Conservation (phyloP, 64 coral and sea anemone species). For the Dendronephthya gigantea region DNA sequence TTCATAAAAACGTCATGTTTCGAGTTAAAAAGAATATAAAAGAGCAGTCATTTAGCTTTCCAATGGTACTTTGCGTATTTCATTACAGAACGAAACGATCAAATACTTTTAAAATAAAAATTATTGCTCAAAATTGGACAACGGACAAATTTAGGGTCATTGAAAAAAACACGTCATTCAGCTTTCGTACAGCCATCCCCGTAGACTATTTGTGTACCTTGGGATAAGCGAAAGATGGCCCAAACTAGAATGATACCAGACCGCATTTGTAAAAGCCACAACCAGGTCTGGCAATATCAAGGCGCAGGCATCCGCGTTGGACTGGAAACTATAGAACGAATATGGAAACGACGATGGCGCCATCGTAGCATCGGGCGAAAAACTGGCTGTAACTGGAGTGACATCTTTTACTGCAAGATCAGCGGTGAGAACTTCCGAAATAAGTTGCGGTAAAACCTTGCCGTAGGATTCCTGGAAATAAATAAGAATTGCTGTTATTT, state of each 20-base stretch:
- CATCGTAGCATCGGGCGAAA: constrained; percentile 28
- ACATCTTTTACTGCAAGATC: constrained; percentile 53
- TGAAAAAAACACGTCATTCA: too few relatives aligned
- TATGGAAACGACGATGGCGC: constrained; percentile 62
- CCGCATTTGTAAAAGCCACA: constrained; percentile 65
- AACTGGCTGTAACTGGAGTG: constrained; percentile 30
- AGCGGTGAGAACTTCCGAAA: constrained; percentile 51
- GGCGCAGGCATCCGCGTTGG: constrained; percentile 70
- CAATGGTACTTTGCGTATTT: too few relatives aligned
- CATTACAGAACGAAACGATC: too few relatives aligned
- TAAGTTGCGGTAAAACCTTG: constrained; percentile 60
- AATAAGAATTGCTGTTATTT: too few relatives aligned
- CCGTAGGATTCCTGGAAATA: constrained; percentile 69
- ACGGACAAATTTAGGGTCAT: too few relatives aligned
- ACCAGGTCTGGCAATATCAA: constrained; percentile 68
- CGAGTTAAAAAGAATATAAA: too few relatives aligned
- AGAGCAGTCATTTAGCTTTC: too few relatives aligned
- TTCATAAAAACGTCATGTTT: too few relatives aligned
- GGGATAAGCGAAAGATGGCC: constrained; percentile 72
- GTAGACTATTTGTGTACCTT: constrained; percentile 75
- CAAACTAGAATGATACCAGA: constrained; percentile 95
- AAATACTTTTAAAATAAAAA: too few relatives aligned
- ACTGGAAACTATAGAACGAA: constrained; percentile 76
- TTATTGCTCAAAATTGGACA: too few relatives aligned
- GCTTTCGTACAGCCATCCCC: too few relatives aligned